phyloP scores from a whole-genome alignment of 2,797 vertebrate genomes.

The Chaunax sp. region DNA sequence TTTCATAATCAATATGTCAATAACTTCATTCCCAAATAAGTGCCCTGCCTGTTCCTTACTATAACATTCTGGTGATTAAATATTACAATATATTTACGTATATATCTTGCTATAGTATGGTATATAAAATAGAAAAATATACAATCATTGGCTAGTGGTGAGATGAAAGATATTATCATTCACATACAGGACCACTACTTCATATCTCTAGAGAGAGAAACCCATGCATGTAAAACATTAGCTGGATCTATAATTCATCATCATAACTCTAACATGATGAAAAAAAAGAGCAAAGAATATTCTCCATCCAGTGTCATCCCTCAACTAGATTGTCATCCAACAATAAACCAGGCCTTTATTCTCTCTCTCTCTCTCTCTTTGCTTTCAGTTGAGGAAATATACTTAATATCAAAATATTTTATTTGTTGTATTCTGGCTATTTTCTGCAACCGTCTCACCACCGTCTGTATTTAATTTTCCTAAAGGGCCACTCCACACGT shows the following conservation, averaged over 20 bases:
- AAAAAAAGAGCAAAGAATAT: slow-evolving; percentile 24
- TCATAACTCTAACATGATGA: slow-evolving; percentile 46
- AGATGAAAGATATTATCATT: slow-evolving; percentile 74
- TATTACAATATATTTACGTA: slow-evolving; percentile 75
- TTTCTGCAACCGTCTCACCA: no score
- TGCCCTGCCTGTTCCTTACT: slow-evolving; percentile 55
- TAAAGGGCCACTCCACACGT: neutral
- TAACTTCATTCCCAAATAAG: slow-evolving; percentile 73
- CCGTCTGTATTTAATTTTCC: neutral
- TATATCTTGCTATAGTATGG: slow-evolving; percentile 71
- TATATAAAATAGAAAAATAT: slow-evolving; percentile 85
- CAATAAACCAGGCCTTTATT: neutral
- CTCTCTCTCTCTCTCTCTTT: neutral
- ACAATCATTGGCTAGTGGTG: slow-evolving; percentile 83
- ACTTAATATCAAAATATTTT: neutral
- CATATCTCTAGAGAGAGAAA: slow-evolving; percentile 59
- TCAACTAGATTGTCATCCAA: slow-evolving; percentile 66
- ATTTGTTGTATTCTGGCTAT: neutral
- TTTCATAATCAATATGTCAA: slow-evolving; percentile 41
- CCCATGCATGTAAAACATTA: slow-evolving; percentile 69
- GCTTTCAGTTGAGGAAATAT: slow-evolving; percentile 13
- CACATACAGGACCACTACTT: slow-evolving; percentile 72
- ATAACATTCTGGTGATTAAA: slow-evolving; percentile 80
- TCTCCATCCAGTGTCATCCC: slow-evolving; percentile 9
- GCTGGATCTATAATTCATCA: slow-evolving; percentile 54